Conservation (phyloP, 2,888 invertebrate genomes). For the Catocala fraxini region DNA sequence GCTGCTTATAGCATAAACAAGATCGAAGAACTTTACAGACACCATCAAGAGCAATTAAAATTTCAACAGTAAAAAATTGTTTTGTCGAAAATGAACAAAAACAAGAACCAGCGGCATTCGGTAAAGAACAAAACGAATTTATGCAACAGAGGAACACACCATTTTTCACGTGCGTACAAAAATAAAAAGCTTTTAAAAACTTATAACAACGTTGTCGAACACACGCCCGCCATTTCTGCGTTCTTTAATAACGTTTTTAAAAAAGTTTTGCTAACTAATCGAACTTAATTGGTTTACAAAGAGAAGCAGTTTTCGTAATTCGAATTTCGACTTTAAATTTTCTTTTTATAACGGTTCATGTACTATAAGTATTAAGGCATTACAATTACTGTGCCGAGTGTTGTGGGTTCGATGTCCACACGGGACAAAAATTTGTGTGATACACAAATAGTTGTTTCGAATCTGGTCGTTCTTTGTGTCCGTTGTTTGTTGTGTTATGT, state of each 20-base stretch:
- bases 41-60: conserved; percentile 18
- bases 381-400: too few species aligned
- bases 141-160: conserved; percentile 24
- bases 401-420: too few species aligned
- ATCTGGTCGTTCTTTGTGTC: too few species aligned
- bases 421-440: too few species aligned
- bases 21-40: neutral
- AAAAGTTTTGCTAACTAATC: conserved; percentile 14
- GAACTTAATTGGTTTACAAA: conserved; percentile 1
- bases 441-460: too few species aligned
- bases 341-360: too few species aligned
- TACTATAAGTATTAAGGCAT: too few species aligned
- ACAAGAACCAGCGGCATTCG: conserved; percentile 8
- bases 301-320: neutral
- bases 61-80: conserved; percentile 4
- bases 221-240: conserved; percentile 15
- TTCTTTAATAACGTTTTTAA: conserved; percentile 11
- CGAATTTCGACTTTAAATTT: neutral
- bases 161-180: conserved; percentile 43
- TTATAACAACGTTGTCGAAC: conserved; percentile 41
- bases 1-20: neutral
- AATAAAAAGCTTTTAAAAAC: conserved; percentile 37
- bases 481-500: too few species aligned
- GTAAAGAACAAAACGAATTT: conserved; percentile 30
- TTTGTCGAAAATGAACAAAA: conserved; percentile 9